Base-by-base conservation (phyloP, 2,888 invertebrate genomes). In the Venusia cambrica region DNA sequence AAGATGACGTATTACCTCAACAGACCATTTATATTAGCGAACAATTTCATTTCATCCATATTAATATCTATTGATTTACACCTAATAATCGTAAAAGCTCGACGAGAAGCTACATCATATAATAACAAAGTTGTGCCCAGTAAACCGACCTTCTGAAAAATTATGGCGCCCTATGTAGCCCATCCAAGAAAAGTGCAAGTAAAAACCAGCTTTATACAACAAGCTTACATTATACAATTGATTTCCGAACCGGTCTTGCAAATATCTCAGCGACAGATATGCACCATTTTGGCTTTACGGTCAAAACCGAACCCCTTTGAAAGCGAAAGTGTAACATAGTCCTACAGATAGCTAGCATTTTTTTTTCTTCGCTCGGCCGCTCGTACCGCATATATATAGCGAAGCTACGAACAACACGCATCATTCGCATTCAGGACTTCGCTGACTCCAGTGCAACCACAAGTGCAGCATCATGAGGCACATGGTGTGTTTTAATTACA, bases 361-460 rank as follows among this genome's bases (percentile, higher is more conserved):
- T 84, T 24, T 63, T 85, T 81, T 79, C 67, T 69, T 75, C 83
- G 84, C 65, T 79, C 83, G 70, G 77, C 68, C 83, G 73, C 81
- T 80, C 77, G 67, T 77, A 62, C 69, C 55, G 72, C 71, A 78
- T 87, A 88, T 87, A 87, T 87, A 87, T 80, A 79, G 69, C 81
- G 75, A 70, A 65, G 76, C 67, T 52, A 58, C 65, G 54, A 56
- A 67, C 58, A 71, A 57, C 79, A 76, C 74, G 79, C 85, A 88
- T 87, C 87, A 88, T 79, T 88, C 88, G 75, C 84, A 85, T 85
- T 87, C 84, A 84, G 87, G 80, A 85, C 80, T 67, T 73, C 75
- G 68, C 72, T 77, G 81, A 58, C 87, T 88, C 85, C 88, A 88
- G 88, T 88, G 87, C 88, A 87, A 76, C 78, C 84, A 70, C 71